Evolutionary conservation across 37 sponge, comb jelly and placozoan genomes (phyloP).

Genomic region (Eunapius fragilis): DNA sequence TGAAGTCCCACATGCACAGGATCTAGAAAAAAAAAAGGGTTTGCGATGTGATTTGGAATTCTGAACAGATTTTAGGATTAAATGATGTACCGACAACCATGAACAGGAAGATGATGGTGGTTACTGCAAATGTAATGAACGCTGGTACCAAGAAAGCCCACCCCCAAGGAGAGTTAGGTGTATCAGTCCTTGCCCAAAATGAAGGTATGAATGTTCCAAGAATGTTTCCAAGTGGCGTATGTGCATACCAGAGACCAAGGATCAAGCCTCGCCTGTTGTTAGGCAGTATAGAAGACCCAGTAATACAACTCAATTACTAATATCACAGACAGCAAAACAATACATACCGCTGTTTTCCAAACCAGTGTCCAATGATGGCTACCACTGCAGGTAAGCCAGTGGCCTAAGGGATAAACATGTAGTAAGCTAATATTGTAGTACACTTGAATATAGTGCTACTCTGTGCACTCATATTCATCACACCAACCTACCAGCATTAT

Average conservation of each 20-base stretch:
- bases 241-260: constrained; percentile 96
- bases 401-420: constrained; percentile 66
- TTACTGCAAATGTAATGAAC: constrained; percentile 53
- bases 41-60: background rate
- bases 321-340: too few species aligned
- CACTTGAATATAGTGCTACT: too few species aligned
- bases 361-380: constrained; percentile 92
- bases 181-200: constrained; percentile 60
- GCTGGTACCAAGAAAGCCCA: constrained; percentile 71
- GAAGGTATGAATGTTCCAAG: constrained; percentile 88
- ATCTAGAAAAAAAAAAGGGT: constrained; percentile 22
- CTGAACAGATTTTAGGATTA: background rate
- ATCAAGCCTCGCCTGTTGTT: constrained; percentile 85
- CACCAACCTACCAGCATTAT: constrained; percentile 51
- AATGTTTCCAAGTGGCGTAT: constrained; percentile 95
- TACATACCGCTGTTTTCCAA: constrained; percentile 86
- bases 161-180: constrained; percentile 39
- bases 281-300: background rate
- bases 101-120: constrained; percentile 52
- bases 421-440: too few species aligned
- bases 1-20: constrained; percentile 59
- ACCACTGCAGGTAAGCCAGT: constrained; percentile 94
- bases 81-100: constrained; percentile 29
- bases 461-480: too few species aligned
- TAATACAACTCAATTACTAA: background rate